phyloP scores from a whole-genome alignment of 2,888 invertebrate genomes.

The Sinohyriopsis cumingii region DNA sequence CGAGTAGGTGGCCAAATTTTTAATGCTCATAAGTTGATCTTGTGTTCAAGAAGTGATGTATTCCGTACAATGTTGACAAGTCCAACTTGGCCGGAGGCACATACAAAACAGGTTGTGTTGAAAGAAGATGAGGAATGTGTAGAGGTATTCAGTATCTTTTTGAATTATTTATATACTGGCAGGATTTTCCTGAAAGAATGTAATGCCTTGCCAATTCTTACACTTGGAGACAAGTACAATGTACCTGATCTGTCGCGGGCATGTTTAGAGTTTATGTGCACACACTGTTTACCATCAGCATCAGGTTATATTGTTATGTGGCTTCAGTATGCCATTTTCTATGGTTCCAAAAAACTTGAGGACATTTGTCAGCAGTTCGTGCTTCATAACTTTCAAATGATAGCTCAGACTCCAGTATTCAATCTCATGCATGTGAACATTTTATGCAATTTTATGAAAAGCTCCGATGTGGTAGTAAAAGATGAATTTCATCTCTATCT shows the following conservation, averaged over 20 bases:
- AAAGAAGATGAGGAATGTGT: conserved; percentile 90
- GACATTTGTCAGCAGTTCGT: conserved; percentile 73
- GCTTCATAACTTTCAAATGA: conserved; percentile 91
- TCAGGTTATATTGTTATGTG: conserved; percentile 89
- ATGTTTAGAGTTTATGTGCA: conserved; percentile 90
- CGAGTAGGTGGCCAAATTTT: conserved; percentile 87
- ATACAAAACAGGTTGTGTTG: conserved; percentile 86
- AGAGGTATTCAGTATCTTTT: conserved; percentile 88
- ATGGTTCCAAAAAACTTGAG: conserved; percentile 82
- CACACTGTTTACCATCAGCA: conserved; percentile 87
- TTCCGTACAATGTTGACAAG: conserved; percentile 97
- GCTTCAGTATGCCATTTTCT: conserved; percentile 91
- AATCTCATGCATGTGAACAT: conserved; percentile 86
- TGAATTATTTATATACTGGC: conserved; percentile 93
- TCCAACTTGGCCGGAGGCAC: conserved; percentile 92
- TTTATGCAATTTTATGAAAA: conserved; percentile 83
- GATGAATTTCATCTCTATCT: conserved; percentile 90
- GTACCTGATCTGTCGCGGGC: conserved; percentile 89
- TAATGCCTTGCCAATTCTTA: conserved; percentile 89
- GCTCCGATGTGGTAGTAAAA: conserved; percentile 89
- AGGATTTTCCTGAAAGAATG: conserved; percentile 88
- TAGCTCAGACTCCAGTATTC: conserved; percentile 86
- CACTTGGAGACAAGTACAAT: conserved; percentile 95
- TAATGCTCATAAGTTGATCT: conserved; percentile 90
- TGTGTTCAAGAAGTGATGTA: conserved; percentile 95